These are phyloP conservation scores for Hydropsyche tenuis DNA, from an alignment of 1,140 invertebrate species.

Conservation along the genomic window DNA sequence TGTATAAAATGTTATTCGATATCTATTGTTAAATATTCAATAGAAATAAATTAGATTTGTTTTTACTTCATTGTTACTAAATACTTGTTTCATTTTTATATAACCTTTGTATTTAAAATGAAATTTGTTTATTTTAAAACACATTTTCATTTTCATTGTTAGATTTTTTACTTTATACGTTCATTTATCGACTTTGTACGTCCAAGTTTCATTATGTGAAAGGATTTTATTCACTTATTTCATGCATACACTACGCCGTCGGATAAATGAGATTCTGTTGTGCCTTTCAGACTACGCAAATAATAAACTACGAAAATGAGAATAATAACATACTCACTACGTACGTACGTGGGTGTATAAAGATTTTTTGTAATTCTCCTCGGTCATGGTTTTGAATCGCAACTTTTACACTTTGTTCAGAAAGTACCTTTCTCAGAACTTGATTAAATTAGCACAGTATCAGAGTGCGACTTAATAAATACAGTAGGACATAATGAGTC, in stretches of 20 bases:
- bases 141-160: no score
- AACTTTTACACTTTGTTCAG: background rate
- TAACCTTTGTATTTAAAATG: no score
- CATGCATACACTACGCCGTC: background rate
- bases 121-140: no score
- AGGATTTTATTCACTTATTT: constrained; percentile 16
- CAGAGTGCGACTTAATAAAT: background rate
- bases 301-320: constrained; percentile 8
- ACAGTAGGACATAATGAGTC: background rate
- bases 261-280: constrained; percentile 18
- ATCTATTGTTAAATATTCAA: no score
- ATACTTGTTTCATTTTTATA: no score
- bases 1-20: no score
- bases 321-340: background rate
- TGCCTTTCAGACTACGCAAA: constrained; percentile 4
- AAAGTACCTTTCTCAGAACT: background rate
- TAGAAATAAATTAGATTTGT: no score
- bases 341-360: background rate
- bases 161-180: background rate
- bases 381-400: background rate
- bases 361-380: constrained; percentile 10
- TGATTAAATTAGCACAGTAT: background rate
- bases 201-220: constrained; percentile 4
- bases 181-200: background rate
- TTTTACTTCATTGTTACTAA: no score